Conservation (phyloP, 2,113 vertebrate species). For the Myrmecobius fasciatus region DNA sequence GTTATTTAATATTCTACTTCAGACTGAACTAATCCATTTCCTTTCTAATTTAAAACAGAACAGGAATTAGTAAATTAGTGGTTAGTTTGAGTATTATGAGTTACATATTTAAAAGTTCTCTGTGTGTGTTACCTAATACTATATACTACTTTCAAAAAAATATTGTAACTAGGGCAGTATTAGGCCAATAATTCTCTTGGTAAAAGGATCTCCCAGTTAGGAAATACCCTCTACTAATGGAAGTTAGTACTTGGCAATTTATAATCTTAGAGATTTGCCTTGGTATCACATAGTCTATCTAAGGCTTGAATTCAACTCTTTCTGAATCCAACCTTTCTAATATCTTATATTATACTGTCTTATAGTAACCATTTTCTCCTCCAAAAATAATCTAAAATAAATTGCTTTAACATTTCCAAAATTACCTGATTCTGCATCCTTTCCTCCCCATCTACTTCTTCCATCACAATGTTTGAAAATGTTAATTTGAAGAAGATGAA, state of each 20-base stretch:
- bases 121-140: background rate
- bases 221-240: no score
- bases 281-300: no score
- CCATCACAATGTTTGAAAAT: background rate
- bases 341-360: background rate
- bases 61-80: background rate
- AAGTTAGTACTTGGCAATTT: no score
- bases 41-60: background rate
- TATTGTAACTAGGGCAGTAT: background rate
- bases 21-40: background rate
- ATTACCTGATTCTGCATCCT: background rate
- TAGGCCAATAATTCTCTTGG: background rate
- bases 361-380: background rate
- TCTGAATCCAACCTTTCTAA: background rate
- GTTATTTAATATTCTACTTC: background rate
- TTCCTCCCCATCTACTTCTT: background rate
- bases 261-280: background rate
- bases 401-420: background rate
- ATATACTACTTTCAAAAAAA: background rate
- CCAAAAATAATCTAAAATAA: background rate
- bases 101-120: background rate
- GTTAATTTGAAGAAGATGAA: background rate
- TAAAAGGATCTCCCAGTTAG: background rate
- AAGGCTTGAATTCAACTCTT: background rate
- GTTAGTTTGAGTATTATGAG: background rate